These are phyloP conservation scores for Poecile montanus DNA, from an alignment of 2,797 vertebrate species.

Conservation along the genomic window DNA sequence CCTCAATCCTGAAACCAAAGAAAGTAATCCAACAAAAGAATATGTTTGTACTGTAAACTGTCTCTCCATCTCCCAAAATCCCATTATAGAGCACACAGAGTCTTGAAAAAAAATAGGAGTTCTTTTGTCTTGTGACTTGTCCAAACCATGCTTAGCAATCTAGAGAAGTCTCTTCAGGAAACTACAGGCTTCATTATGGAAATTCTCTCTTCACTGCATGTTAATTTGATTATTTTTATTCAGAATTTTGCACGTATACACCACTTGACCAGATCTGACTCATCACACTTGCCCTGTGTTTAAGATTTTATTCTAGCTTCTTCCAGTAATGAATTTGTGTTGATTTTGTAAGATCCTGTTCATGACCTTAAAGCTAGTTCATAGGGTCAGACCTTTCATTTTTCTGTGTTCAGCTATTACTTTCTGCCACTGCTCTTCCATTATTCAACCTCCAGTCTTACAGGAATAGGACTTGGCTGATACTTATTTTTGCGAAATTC, in stretches of 20 bases:
- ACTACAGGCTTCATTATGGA: conserved; percentile 31
- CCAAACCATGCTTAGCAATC: not conserved
- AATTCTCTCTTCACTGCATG: conserved; percentile 16
- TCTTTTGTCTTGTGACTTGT: not conserved
- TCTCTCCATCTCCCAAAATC: not conserved
- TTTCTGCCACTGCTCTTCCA: conserved; percentile 49
- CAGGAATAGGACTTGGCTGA: conserved; percentile 55
- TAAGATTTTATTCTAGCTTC: conserved; percentile 40
- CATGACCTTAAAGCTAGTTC: conserved; percentile 59
- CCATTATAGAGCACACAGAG: not conserved
- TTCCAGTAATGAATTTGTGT: conserved; percentile 63
- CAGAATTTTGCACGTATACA: conserved; percentile 30
- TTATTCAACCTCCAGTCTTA: conserved; percentile 53
- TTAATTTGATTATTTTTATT: conserved; percentile 52
- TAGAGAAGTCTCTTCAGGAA: conserved; percentile 31
- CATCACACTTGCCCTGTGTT: conserved; percentile 10
- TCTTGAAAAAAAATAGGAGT: not conserved
- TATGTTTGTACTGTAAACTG: not conserved
- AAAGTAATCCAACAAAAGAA: not conserved
- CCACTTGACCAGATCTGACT: conserved; percentile 56
- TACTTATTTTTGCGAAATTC: conserved; percentile 52
- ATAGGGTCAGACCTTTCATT: conserved; percentile 51
- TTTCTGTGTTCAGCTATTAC: conserved; percentile 42
- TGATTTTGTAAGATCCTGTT: conserved; percentile 57
- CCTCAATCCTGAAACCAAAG: not conserved